Evolutionary conservation across 2,888 invertebrate species (phyloP).

Genomic region (Notodromas monacha): DNA sequence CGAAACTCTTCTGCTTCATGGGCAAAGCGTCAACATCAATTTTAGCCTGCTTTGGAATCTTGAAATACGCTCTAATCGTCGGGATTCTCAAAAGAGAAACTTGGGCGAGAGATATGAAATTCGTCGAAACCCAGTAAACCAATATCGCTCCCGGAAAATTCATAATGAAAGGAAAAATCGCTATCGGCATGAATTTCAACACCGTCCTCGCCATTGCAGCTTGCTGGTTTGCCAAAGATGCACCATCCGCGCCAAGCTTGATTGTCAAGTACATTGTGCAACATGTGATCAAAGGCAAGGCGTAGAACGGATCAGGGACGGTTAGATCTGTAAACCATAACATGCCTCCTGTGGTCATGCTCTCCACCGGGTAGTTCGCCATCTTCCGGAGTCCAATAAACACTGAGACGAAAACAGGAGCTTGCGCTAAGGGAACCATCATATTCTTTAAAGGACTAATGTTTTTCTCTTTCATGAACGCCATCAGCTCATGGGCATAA

Average conservation of each 20-base stretch:
- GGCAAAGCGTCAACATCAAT: constrained; percentile 26
- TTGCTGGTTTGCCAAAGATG: constrained; percentile 13
- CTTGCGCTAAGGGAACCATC: constrained; percentile 21
- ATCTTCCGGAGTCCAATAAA: constrained; percentile 58
- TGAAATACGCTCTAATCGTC: constrained; percentile 33
- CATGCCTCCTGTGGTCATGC: constrained; percentile 53
- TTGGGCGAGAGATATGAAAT: constrained; percentile 49
- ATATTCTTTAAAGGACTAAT: constrained; percentile 46
- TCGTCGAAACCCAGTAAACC: constrained; percentile 62
- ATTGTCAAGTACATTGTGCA: constrained; percentile 45
- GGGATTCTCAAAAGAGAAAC: constrained; percentile 41
- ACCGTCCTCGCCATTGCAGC: constrained; percentile 30
- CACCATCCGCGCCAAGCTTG: constrained; percentile 45
- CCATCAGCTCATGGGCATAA: constrained; percentile 38
- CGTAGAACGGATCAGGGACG: constrained; percentile 51
- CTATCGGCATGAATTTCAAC: constrained; percentile 35
- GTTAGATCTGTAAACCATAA: constrained; percentile 81
- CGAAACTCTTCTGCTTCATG: constrained; percentile 31
- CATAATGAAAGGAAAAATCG: constrained; percentile 49
- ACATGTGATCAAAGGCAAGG: constrained; percentile 54
- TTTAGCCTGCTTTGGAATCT: constrained; percentile 29
- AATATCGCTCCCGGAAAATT: constrained; percentile 61
- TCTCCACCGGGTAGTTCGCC: constrained; percentile 65
- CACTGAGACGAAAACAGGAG: constrained; percentile 63
- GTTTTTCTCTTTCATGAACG: constrained; percentile 45